Percentiles rank a stretch among this genome's conserved stretches.
phyloP scores from a whole-genome alignment of 2,113 vertebrate species.

The Sceloporus undulatus region DNA sequence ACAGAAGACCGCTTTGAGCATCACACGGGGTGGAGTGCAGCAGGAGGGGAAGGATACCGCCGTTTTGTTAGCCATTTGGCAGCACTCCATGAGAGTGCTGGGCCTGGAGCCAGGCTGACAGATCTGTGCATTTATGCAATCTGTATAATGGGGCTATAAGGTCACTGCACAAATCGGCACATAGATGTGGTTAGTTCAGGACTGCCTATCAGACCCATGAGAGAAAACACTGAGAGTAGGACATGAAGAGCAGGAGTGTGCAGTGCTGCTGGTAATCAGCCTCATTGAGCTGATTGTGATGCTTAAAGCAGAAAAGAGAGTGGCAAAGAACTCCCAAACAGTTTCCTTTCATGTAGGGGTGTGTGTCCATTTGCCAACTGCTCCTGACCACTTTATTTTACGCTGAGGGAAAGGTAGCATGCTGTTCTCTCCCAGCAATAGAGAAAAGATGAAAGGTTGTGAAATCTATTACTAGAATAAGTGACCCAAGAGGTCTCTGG shows the following conservation, averaged over 20 bases:
- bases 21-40: neutral
- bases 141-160: neutral
- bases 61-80: neutral
- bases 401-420: neutral
- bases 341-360: neutral
- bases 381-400: neutral
- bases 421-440: neutral
- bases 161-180: rapidly evolving
- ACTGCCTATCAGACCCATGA: neutral
- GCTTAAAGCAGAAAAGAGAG: constrained; percentile 10
- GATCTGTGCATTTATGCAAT: neutral
- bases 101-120: neutral
- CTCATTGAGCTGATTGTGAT: rapidly evolving
- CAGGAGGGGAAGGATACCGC: neutral
- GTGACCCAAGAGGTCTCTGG: constrained; percentile 25
- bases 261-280: neutral
- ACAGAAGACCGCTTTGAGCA: neutral
- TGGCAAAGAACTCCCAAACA: neutral
- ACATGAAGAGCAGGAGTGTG: neutral
- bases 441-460: constrained; percentile 7
- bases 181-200: neutral
- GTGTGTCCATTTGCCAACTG: neutral
- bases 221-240: neutral
- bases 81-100: rapidly evolving
- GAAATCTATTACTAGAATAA: neutral